These are phyloP conservation scores for Xanthorhoe designata DNA, from an alignment of 2,888 invertebrate genomes.

Conservation along the genomic window DNA sequence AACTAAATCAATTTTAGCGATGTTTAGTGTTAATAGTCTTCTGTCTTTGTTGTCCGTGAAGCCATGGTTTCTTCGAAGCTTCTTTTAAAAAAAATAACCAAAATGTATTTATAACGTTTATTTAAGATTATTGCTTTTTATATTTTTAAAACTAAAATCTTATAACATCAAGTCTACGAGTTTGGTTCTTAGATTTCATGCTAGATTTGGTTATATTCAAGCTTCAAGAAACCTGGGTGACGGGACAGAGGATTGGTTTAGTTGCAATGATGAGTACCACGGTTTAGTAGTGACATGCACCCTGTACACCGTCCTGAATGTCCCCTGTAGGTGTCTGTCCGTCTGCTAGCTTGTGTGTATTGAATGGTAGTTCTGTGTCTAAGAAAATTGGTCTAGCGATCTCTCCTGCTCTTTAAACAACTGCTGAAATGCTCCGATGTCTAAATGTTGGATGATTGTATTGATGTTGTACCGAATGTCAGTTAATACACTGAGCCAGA, in stretches of 20 bases:
- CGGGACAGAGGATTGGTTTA: slow-evolving; percentile 66
- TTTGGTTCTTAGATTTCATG: background rate
- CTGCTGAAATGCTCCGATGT: slow-evolving; percentile 24
- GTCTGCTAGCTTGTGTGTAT: slow-evolving; percentile 50
- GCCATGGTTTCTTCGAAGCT: slow-evolving; percentile 52
- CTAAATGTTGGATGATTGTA: slow-evolving; percentile 30
- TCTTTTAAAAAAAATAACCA: background rate
- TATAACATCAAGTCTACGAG: background rate
- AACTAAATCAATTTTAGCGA: slow-evolving; percentile 59
- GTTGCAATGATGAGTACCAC: slow-evolving; percentile 68
- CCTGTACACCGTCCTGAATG: slow-evolving; percentile 50
- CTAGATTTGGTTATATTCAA: background rate
- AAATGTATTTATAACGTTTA: too few species aligned
- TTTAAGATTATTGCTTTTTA: background rate
- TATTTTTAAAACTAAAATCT: background rate
- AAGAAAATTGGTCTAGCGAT: slow-evolving; percentile 27
- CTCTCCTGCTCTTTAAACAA: slow-evolving; percentile 12
- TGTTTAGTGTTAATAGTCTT: slow-evolving; percentile 42
- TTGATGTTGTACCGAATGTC: slow-evolving; percentile 28
- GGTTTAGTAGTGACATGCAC: slow-evolving; percentile 62
- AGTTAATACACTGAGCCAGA: slow-evolving; percentile 30
- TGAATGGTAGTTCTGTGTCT: slow-evolving; percentile 45
- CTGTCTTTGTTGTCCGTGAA: slow-evolving; percentile 42
- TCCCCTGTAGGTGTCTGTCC: slow-evolving; percentile 44
- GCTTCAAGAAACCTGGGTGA: slow-evolving; percentile 58